Conservation (phyloP, 2,888 invertebrate species). For the Apomyelois bistriatella region DNA sequence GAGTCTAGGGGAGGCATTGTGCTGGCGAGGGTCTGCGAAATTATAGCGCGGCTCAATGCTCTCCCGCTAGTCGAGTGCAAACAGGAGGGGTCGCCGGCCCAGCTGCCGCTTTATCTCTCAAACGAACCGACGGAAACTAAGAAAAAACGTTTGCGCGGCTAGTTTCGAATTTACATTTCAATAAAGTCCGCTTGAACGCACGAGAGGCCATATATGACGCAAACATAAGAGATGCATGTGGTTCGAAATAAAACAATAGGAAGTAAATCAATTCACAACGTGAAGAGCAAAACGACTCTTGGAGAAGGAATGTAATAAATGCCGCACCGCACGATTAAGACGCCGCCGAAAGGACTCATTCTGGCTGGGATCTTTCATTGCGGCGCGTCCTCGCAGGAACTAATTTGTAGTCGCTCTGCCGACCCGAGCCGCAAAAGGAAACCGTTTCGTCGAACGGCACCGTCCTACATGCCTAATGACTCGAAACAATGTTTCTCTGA, state of each 20-base stretch:
- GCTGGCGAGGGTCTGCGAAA: slow-evolving; percentile 43
- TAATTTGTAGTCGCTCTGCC: slow-evolving; percentile 59
- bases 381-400: slow-evolving; percentile 38
- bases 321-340: slow-evolving; percentile 49
- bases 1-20: slow-evolving; percentile 47
- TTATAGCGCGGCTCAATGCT: slow-evolving; percentile 45
- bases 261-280: slow-evolving; percentile 64
- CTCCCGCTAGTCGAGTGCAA: slow-evolving; percentile 49
- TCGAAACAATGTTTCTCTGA: slow-evolving; percentile 41
- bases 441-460: slow-evolving; percentile 40
- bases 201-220: slow-evolving; percentile 38
- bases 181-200: slow-evolving; percentile 36
- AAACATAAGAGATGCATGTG: slow-evolving; percentile 34
- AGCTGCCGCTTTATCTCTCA: slow-evolving; percentile 64
- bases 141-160: slow-evolving; percentile 37
- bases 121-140: slow-evolving; percentile 43
- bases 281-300: slow-evolving; percentile 52
- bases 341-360: slow-evolving; percentile 48
- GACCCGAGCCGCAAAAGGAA: slow-evolving; percentile 49
- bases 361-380: slow-evolving; percentile 41
- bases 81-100: slow-evolving; percentile 50
- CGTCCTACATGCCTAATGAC: slow-evolving; percentile 53
- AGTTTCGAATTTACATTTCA: slow-evolving; percentile 50
- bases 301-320: slow-evolving; percentile 44
- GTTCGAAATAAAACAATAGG: slow-evolving; percentile 53